Evolutionary conservation across 2,113 vertebrate genomes (phyloP), one percentile per base, ranked within the genome.

Genomic region (Zootoca vivipara): DNA sequence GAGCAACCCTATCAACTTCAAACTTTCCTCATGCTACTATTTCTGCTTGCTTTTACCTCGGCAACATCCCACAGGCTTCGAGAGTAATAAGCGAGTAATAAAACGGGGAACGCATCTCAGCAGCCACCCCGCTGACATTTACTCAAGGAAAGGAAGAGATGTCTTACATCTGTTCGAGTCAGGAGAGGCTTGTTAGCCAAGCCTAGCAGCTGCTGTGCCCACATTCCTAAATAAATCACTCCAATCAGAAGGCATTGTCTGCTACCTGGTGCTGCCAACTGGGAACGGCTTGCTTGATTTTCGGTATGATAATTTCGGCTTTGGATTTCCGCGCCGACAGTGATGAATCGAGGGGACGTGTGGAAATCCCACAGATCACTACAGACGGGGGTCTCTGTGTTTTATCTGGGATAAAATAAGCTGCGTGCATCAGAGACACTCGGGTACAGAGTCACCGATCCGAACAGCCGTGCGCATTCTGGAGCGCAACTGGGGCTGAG

Each of bases 161-260:
- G 90, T 89, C 82, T 30, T 93, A 85, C 87, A 93, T 86, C 90
- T 94, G 92, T 83, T 94, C 72, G 78, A 3, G 84, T 91, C 92
- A 93, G 9, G 82, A 87, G 85, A 94, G 89, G 89, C 89, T 13
- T 3, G 20, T 87, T 91, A 95, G 93, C 93, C 86, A 87, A 95
- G 90, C 7, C 0, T 0, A 70, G 89, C 92, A 94, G 93, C 93
- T 94, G 92, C 92, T 91, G 62, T 87, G 87, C 92, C 91, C 56
- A 90, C 33, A n/a, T 81, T 93, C 92, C 89, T 86, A 75, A 87
- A 15, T 77, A 85, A 94, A 70, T 87, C 56, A 89, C 89, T 94
- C 85, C 26, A 80, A 93, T 69, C 78, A 88, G 72, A 90, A 92
- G 38, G 58, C 86, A 87, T 58, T 3, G 85, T 90, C 56, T 73